phyloP scores from a whole-genome alignment of 2,888 invertebrate species.

The Troilus luridus region DNA sequence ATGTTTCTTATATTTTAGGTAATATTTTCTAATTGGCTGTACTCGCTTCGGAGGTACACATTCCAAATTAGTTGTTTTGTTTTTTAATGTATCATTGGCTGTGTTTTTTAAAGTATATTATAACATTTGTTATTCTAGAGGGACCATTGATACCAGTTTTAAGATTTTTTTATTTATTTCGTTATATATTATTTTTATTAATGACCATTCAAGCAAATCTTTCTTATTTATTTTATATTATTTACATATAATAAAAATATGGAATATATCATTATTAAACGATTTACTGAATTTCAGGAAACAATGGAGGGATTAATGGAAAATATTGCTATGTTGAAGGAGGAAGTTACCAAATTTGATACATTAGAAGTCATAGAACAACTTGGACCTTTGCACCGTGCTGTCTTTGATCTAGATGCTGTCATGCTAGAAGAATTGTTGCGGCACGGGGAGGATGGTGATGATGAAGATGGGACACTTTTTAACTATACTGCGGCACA shows the following conservation, averaged over 20 bases:
- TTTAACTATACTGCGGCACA: slow-evolving; percentile 6
- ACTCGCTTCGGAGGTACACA: too few species aligned
- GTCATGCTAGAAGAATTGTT: slow-evolving; percentile 20
- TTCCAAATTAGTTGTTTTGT: too few species aligned
- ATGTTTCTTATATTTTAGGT: neutral
- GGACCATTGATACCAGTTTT: too few species aligned
- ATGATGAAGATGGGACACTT: slow-evolving; percentile 19
- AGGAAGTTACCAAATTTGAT: neutral
- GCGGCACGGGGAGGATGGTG: neutral
- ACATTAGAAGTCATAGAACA: neutral
- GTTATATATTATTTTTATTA: too few species aligned
- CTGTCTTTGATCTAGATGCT: neutral
- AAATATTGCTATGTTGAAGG: neutral
- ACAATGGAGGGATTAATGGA: neutral
- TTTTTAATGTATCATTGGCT: too few species aligned
- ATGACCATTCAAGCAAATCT: too few species aligned
- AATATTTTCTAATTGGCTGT: neutral
- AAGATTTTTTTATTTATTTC: too few species aligned
- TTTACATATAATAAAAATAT: too few species aligned
- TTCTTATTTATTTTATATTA: too few species aligned
- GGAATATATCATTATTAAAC: neutral
- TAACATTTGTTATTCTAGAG: too few species aligned
- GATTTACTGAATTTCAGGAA: neutral
- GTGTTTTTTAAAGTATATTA: too few species aligned
- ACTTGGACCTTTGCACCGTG: neutral